These are phyloP conservation scores for Drosophila melanosoma DNA, from an alignment of 2,888 invertebrate species.

Conservation along the genomic window DNA sequence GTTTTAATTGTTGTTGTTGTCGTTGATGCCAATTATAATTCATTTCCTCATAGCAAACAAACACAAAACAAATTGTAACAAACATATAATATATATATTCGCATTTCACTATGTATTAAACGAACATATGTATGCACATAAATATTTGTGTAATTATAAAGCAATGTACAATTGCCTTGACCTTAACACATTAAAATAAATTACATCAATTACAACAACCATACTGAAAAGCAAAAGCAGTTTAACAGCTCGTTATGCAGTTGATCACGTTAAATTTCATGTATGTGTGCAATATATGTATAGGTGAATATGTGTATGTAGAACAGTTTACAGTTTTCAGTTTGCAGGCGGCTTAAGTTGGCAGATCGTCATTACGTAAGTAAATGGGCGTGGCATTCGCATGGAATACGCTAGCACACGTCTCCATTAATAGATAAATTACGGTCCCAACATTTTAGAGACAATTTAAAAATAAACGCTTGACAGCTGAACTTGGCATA, in stretches of 20 bases:
- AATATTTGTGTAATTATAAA: slow-evolving; percentile 64
- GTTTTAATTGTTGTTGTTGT: slow-evolving; percentile 18
- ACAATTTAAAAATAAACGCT: slow-evolving; percentile 32
- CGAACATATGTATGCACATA: slow-evolving; percentile 38
- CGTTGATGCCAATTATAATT: slow-evolving; percentile 58
- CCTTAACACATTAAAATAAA: slow-evolving; percentile 82
- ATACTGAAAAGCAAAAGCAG: slow-evolving; percentile 45
- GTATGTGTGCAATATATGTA: slow-evolving; percentile 1
- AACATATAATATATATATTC: slow-evolving; percentile 25
- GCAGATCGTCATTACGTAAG: slow-evolving; percentile 5
- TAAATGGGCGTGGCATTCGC: slow-evolving; percentile 25
- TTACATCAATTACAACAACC: slow-evolving; percentile 63
- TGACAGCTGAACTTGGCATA: slow-evolving; percentile 9
- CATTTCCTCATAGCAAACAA: slow-evolving; percentile 69
- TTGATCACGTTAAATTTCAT: slow-evolving; percentile 41
- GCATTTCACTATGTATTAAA: slow-evolving; percentile 34
- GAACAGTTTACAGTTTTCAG: slow-evolving; percentile 14
- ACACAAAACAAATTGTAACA: slow-evolving; percentile 21
- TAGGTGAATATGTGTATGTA: slow-evolving; percentile 1
- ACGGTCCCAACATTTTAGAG: slow-evolving; percentile 39
- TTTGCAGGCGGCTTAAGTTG: slow-evolving; percentile 26
- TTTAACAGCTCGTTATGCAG: slow-evolving; percentile 57
- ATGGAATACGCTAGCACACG: slow-evolving; percentile 24
- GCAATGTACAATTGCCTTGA: slow-evolving; percentile 79
- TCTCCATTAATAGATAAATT: slow-evolving; percentile 50